phyloP scores from a whole-genome alignment of 2,888 invertebrate genomes.

The Platerodrilus igneus region DNA sequence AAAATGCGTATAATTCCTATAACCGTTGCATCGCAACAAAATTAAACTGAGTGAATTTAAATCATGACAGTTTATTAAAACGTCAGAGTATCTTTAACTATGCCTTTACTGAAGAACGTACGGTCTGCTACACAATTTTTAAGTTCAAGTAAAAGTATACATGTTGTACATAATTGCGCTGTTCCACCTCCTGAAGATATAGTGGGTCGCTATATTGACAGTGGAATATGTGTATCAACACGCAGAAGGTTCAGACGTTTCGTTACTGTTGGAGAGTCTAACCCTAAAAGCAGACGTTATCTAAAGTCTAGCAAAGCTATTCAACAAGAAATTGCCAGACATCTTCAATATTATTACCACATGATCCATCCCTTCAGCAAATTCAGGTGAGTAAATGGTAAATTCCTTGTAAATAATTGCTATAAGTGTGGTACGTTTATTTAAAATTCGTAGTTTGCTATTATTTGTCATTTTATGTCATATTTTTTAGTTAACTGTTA shows the following conservation, averaged over 20 bases:
- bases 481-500: too few species aligned
- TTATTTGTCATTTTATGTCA: too few species aligned
- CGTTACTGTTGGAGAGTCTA: conserved; percentile 26
- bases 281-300: conserved; percentile 23
- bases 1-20: too few species aligned
- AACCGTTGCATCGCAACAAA: too few species aligned
- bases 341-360: conserved; percentile 27
- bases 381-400: conserved; percentile 26
- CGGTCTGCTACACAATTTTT: too few species aligned
- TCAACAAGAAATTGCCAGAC: conserved; percentile 38
- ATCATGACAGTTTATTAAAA: too few species aligned
- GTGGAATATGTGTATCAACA: conserved; percentile 26
- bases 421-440: too few species aligned
- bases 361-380: conserved; percentile 47
- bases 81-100: too few species aligned
- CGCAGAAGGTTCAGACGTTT: conserved; percentile 25
- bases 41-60: too few species aligned
- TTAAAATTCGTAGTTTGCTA: too few species aligned
- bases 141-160: too few species aligned
- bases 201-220: conserved; percentile 26
- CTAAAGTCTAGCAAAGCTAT: conserved; percentile 34
- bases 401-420: neutral
- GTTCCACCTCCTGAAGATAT: conserved; percentile 25
- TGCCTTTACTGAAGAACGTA: too few species aligned
- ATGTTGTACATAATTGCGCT: conserved; percentile 22